Percentiles rank a stretch among this genome's conserved stretches.
Evolutionary conservation across 2,888 invertebrate genomes (phyloP).

Genomic region (Lingula anatina): DNA sequence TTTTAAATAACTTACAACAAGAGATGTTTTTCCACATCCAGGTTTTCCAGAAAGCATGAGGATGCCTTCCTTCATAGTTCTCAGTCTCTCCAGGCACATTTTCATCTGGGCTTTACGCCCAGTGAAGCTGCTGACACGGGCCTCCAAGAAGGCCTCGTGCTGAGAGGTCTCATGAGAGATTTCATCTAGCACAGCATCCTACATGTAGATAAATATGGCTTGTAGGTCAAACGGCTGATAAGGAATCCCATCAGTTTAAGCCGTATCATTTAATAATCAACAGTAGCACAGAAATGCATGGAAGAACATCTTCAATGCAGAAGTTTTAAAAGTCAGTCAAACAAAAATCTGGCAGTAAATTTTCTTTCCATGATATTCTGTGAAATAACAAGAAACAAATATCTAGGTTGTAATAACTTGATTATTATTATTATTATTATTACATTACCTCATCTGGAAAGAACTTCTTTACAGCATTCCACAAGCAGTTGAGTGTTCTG

Average conservation of each 20-base stretch:
- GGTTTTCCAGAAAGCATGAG: constrained; percentile 43
- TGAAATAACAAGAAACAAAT: too few relatives aligned
- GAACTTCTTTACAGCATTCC: constrained; percentile 42
- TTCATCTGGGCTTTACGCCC: constrained; percentile 33
- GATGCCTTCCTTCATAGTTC: constrained; percentile 23
- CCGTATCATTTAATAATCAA: too few relatives aligned
- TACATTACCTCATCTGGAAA: constrained; percentile 38
- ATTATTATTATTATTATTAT: too few relatives aligned
- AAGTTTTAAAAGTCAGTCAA: too few relatives aligned
- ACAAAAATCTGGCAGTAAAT: too few relatives aligned
- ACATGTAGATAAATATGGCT: too few relatives aligned
- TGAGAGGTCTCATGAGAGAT: constrained; percentile 25
- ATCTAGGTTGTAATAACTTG: too few relatives aligned
- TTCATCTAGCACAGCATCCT: constrained; percentile 38
- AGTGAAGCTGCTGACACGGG: constrained; percentile 25
- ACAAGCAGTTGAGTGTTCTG: constrained; percentile 47
- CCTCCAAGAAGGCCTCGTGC: constrained; percentile 36
- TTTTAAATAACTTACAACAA: constrained; percentile 44
- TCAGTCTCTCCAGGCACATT: constrained; percentile 26
- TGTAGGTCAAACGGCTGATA: too few relatives aligned
- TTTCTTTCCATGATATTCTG: too few relatives aligned
- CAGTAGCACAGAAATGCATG: too few relatives aligned
- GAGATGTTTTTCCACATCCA: constrained; percentile 50
- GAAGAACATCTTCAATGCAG: too few relatives aligned
- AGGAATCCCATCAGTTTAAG: too few relatives aligned